Percentiles rank a stretch among this genome's conserved stretches.
Evolutionary conservation across 2,888 invertebrate species (phyloP).

Genomic region (Drosophila mimetica): DNA sequence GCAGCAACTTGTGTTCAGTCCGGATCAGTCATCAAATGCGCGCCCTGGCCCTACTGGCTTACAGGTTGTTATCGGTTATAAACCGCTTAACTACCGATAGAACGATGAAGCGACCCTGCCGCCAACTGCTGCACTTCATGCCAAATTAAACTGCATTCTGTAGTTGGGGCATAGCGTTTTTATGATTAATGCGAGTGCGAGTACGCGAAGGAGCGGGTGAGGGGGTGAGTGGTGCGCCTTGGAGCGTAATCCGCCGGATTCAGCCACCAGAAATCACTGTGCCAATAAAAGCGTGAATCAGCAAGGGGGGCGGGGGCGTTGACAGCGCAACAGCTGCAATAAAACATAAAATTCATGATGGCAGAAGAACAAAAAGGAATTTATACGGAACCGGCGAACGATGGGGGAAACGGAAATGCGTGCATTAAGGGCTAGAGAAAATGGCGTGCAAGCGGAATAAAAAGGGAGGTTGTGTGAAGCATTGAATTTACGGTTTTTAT

Average conservation of each 20-base stretch:
- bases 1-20: constrained; percentile 22
- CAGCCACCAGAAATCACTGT: constrained; percentile 65
- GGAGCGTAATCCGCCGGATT: constrained; percentile 63
- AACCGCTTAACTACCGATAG: constrained; percentile 66
- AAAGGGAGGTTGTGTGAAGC: neutral
- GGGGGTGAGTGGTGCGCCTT: constrained; percentile 54
- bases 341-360: constrained; percentile 66
- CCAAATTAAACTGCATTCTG: constrained; percentile 72
- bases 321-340: constrained; percentile 64
- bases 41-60: constrained; percentile 18
- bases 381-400: constrained; percentile 1
- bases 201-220: constrained; percentile 50
- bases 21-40: constrained; percentile 31
- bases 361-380: constrained; percentile 6
- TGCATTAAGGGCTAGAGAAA: constrained; percentile 57
- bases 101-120: constrained; percentile 29
- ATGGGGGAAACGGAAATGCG: constrained; percentile 67
- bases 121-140: constrained; percentile 69
- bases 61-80: constrained; percentile 69
- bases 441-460: neutral
- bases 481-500: too few species aligned
- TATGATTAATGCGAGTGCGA: constrained; percentile 72
- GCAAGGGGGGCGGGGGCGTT: constrained; percentile 6
- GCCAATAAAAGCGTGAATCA: constrained; percentile 66
- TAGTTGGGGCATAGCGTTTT: constrained; percentile 50